Evolutionary conservation across 2,888 invertebrate species (phyloP).

Genomic region (Nasonia oneida): DNA sequence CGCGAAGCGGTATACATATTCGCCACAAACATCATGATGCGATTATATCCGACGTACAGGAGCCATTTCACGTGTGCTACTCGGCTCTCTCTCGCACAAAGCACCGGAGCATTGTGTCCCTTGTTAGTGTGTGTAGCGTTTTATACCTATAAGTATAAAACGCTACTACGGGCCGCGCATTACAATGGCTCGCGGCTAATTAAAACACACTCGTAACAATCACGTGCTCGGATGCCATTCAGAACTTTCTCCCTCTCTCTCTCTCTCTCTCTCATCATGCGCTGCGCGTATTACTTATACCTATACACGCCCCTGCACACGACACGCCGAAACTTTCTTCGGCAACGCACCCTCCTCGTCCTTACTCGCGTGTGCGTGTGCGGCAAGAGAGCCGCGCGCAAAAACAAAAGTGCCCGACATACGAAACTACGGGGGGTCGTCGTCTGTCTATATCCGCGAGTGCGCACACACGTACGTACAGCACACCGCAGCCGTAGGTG

Average conservation of each 20-base stretch:
- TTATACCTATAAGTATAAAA: not conserved
- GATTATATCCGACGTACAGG: not conserved
- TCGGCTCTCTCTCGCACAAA: not conserved
- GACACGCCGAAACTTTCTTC: constrained; percentile 12
- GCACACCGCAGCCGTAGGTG: not conserved
- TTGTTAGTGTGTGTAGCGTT: not conserved
- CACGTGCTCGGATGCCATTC: constrained; percentile 43
- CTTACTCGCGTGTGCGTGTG: not conserved
- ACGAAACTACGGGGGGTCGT: constrained; percentile 21
- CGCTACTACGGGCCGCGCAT: not conserved
- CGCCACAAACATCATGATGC: not conserved
- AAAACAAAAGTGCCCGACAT: constrained; percentile 41
- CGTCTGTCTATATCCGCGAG: not conserved
- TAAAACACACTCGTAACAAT: constrained; percentile 48
- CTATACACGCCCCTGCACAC: not conserved
- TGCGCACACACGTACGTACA: not conserved
- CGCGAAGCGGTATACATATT: not conserved
- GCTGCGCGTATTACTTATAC: not conserved
- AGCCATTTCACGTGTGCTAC: not conserved
- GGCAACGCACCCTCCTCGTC: not conserved
- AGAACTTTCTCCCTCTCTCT: not conserved
- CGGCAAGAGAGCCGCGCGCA: not conserved
- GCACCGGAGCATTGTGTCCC: not conserved
- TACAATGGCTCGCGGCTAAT: constrained; percentile 17
- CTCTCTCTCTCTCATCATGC: not conserved